Evolutionary conservation across 35 echinoderm and acorn worm genomes (phyloP).

Genomic region (Ophioderma brevispina): DNA sequence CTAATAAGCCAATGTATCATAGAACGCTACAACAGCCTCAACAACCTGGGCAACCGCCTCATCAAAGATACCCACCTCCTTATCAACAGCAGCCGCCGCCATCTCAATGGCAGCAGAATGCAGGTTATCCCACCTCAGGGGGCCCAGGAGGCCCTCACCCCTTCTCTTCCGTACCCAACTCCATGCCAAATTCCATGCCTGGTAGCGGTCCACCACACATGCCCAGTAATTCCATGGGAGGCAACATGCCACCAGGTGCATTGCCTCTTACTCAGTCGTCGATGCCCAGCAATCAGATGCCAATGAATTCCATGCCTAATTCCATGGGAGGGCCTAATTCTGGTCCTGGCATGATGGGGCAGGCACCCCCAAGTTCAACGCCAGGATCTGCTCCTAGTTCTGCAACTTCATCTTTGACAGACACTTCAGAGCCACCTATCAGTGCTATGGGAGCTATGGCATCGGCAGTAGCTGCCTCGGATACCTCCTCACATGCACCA

Average conservation of each 20-base stretch:
- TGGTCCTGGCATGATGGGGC: background rate
- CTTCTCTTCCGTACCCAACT: conserved; percentile 19
- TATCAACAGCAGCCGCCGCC: conserved; percentile 40
- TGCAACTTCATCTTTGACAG: background rate
- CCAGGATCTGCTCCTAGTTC: background rate
- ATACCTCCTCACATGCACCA: conserved; percentile 1
- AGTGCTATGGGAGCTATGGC: conserved; percentile 6
- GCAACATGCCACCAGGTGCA: background rate
- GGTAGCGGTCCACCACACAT: conserved; percentile 9
- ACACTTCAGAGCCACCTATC: background rate
- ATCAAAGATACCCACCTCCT: background rate
- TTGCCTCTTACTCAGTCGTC: background rate
- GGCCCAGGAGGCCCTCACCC: conserved; percentile 16
- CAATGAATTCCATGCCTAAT: conserved; percentile 31
- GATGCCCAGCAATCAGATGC: background rate
- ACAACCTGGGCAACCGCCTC: conserved; percentile 48
- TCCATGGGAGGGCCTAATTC: background rate
- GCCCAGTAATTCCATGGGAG: background rate
- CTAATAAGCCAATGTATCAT: conserved; percentile 52
- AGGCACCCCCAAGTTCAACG: background rate
- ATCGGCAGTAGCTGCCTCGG: background rate
- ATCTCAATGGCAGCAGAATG: conserved; percentile 13
- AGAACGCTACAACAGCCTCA: conserved; percentile 46
- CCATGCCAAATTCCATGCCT: conserved; percentile 47
- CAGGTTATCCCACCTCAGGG: conserved; percentile 46